Conservation (phyloP, 2,797 vertebrate species). For the Bucorvus abyssinicus region DNA sequence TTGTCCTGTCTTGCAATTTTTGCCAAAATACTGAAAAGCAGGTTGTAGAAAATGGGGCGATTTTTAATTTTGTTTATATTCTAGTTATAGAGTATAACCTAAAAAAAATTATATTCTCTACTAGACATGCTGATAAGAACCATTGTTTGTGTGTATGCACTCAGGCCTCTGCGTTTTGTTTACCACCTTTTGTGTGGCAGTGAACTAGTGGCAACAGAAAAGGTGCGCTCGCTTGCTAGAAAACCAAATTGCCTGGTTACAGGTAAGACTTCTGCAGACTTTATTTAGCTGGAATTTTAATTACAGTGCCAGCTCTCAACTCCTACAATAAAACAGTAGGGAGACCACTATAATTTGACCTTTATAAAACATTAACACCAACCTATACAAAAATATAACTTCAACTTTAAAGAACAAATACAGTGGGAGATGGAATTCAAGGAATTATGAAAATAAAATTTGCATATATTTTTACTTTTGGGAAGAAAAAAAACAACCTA, state of each 20-base stretch:
- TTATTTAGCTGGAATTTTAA: conserved; percentile 57
- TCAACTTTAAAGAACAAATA: not conserved
- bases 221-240: not conserved
- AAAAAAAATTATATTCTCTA: not conserved
- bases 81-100: not conserved
- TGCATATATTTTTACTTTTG: not conserved
- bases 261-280: not conserved
- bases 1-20: not conserved
- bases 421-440: not conserved
- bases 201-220: not conserved
- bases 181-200: not conserved
- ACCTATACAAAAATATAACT: not conserved
- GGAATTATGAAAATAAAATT: not conserved
- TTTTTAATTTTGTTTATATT: not conserved
- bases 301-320: conserved; percentile 12
- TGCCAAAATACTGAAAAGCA: not conserved
- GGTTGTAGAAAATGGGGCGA: accelerated
- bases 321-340: conserved; percentile 14
- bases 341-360: conserved; percentile 22
- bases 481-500: not conserved
- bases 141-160: not conserved
- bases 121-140: not conserved
- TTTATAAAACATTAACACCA: conserved; percentile 40
- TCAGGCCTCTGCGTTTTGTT: not conserved
- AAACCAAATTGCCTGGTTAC: conserved; percentile 22